Evolutionary conservation across 2,113 vertebrate species (phyloP).

Genomic region (Eidolon helvum): DNA sequence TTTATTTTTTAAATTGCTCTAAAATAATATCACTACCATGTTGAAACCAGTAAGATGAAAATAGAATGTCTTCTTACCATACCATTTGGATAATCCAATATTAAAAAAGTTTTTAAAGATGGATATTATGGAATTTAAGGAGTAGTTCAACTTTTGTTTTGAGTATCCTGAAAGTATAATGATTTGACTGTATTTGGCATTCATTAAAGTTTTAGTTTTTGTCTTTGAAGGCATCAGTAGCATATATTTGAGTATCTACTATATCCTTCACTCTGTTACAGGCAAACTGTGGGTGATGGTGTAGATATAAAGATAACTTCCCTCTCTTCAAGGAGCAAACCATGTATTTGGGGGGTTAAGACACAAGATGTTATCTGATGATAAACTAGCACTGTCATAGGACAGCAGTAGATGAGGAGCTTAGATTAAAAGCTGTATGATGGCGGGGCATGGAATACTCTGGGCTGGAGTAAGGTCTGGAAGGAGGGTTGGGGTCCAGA

Average conservation of each 20-base stretch:
- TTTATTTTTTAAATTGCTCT: slow-evolving; percentile 18
- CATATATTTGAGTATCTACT: neutral
- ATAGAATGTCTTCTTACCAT: neutral
- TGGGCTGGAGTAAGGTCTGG: neutral
- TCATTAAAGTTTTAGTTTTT: neutral
- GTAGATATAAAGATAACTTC: neutral
- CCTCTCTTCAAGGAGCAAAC: neutral
- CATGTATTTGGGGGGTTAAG: neutral
- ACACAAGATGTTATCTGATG: neutral
- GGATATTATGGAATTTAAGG: neutral
- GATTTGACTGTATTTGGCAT: neutral
- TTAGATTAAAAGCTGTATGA: neutral
- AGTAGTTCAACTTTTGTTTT: neutral
- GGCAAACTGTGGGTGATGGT: neutral
- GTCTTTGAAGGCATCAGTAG: neutral
- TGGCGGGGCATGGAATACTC: neutral
- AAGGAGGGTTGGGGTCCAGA: neutral
- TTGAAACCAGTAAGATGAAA: slow-evolving; percentile 14
- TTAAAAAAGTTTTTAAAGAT: slow-evolving; percentile 6
- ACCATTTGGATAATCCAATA: neutral
- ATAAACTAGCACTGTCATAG: neutral
- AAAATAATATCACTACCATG: neutral
- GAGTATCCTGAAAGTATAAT: neutral
- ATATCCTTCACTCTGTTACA: neutral
- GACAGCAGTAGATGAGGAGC: neutral